Evolutionary conservation across 2,113 vertebrate genomes (phyloP).

Genomic region (Alces alces): DNA sequence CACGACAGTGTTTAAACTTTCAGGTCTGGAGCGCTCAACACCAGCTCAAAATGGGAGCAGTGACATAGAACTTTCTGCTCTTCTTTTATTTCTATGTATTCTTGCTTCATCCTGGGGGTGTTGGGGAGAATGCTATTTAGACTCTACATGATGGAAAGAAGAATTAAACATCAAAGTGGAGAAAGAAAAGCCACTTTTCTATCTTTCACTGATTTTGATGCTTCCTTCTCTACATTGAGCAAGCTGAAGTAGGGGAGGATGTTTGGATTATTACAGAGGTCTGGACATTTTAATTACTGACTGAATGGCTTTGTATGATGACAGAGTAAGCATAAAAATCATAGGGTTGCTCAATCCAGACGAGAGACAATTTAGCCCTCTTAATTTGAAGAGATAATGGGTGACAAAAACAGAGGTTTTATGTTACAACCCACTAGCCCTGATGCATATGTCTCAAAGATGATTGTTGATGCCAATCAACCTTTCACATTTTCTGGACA

Average conservation of each 20-base stretch:
- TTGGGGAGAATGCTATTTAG: background rate
- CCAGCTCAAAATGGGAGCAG: background rate
- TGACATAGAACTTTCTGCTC: background rate
- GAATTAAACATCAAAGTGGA: background rate
- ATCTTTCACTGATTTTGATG: background rate
- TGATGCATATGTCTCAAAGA: background rate
- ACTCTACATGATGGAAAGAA: background rate
- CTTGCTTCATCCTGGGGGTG: background rate
- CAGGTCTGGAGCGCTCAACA: background rate
- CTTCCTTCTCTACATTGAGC: background rate
- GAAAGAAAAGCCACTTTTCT: background rate
- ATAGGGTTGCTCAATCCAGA: background rate
- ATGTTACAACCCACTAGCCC: background rate
- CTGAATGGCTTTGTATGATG: background rate
- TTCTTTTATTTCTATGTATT: background rate
- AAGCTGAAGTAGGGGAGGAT: background rate
- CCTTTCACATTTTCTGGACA: background rate
- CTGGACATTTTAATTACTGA: background rate
- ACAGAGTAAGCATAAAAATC: background rate
- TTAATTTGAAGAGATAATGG: background rate
- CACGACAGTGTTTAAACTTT: background rate
- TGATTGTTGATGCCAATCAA: background rate
- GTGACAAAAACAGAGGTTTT: background rate
- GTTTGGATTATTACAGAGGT: background rate
- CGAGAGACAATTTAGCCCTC: background rate